phyloP scores from a whole-genome alignment of 92 coral and sea anemone species.

The Phenganax stokvisi region DNA sequence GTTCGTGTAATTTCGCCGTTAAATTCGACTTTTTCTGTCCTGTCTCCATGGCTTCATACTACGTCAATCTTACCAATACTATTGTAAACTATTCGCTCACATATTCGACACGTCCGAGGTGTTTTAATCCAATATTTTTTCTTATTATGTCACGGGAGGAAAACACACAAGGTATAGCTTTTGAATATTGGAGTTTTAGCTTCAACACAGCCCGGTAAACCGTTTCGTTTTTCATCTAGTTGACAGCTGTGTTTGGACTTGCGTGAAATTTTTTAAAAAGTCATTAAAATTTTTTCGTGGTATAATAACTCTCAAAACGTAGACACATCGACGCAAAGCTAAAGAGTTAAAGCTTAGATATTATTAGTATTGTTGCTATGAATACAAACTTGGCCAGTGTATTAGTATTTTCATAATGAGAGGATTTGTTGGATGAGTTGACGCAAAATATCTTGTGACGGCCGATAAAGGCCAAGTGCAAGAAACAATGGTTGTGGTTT shows the following conservation, averaged over 20 bases:
- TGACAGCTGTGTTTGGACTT: conserved; percentile 40
- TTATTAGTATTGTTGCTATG: not conserved
- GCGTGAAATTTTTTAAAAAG: conserved; percentile 18
- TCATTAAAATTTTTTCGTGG: conserved; percentile 16
- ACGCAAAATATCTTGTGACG: conserved; percentile 9
- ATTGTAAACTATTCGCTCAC: not conserved
- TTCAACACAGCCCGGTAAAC: conserved; percentile 16
- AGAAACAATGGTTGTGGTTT: conserved; percentile 13
- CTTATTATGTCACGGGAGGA: not conserved
- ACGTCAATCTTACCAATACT: conserved; percentile 29
- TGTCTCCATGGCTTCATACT: not conserved
- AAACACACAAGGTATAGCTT: not conserved
- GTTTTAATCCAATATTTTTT: not conserved
- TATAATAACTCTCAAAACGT: conserved; percentile 6
- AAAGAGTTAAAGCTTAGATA: not conserved
- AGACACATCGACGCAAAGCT: conserved; percentile 20
- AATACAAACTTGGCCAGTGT: not conserved
- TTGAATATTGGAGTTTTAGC: not conserved
- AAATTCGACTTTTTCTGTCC: conserved; percentile 19
- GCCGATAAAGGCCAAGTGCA: conserved; percentile 20
- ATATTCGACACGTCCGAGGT: conserved; percentile 10
- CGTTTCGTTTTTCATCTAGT: conserved; percentile 16
- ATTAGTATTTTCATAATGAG: conserved; percentile 13
- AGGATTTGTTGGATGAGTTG: not conserved
- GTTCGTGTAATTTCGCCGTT: not conserved